phyloP scores from a whole-genome alignment of 1,140 invertebrate genomes.

The Zaprionus africanus region DNA sequence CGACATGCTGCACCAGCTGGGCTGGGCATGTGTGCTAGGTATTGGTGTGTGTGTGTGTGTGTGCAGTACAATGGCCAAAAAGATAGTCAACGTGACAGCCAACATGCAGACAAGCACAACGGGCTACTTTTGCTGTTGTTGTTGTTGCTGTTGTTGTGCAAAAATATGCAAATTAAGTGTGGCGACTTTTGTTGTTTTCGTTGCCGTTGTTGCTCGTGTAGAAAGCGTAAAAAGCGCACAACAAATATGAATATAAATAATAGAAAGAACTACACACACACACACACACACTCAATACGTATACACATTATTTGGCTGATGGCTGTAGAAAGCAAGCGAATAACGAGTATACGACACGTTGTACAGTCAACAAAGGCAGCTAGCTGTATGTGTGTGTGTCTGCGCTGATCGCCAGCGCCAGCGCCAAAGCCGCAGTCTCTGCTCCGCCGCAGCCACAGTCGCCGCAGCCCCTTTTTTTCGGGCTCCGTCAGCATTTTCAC shows the following conservation, averaged over 20 bases:
- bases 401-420: constrained; percentile 43
- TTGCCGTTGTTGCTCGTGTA: constrained; percentile 57
- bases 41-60: constrained; percentile 32
- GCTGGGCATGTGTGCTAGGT: constrained; percentile 6
- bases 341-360: constrained; percentile 77
- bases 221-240: constrained; percentile 73
- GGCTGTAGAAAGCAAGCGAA: constrained; percentile 68
- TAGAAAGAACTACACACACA: constrained; percentile 8
- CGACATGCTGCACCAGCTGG: constrained; percentile 59
- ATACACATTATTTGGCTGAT: constrained; percentile 68
- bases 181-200: constrained; percentile 63
- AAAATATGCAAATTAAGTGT: constrained; percentile 82
- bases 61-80: constrained; percentile 56
- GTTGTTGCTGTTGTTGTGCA: constrained; percentile 8
- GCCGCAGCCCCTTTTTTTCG: constrained; percentile 30
- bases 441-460: constrained; percentile 15
- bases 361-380: constrained; percentile 66
- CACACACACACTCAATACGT: constrained; percentile 22
- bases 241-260: constrained; percentile 45
- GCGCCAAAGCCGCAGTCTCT: constrained; percentile 44
- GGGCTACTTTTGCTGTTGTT: constrained; percentile 57
- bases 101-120: constrained; percentile 47
- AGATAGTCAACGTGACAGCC: constrained; percentile 74
- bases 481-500: constrained; percentile 70
- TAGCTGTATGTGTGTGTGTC: constrained; percentile 30